Base-by-base conservation (phyloP, 2,888 invertebrate genomes). In the Hedya salicella region DNA sequence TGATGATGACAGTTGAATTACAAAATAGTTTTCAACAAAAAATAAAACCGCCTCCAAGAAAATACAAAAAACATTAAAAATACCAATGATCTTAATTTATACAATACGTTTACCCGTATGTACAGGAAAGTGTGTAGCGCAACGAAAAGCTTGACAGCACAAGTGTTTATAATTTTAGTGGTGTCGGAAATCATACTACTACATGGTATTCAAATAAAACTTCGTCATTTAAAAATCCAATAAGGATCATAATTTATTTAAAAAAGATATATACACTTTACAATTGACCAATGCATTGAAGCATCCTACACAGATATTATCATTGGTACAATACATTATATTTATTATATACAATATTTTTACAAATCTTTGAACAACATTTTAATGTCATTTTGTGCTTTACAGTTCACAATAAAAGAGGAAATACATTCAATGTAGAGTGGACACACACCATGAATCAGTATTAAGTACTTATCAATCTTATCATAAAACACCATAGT, bases 251-350 rank as follows among this genome's bases (percentile, higher is more conserved):
- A 85, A 89, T 91, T 91, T 90, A 91, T 90, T 91, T 84, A 86
- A 75, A 89, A 90, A 90, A 87, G 78, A 85, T 91, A 89, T 90
- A 83, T 91, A 91, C 91, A 91, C 87, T 91, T 88, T 91, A 91
- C 91, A 91, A 88, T 90, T 89, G 89, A 90, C 74, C 74, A 85
- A 88, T 86, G 87, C 88, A 72, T 80, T 75, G 79, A 79, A 76
- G 80, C 89, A 87, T 80, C 81, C 80, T 83, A 83, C 75, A 79
- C 78, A 82, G 80, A 78, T 75, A 82, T 78, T 78, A 75, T 85
- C 86, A 88, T 86, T 88, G 85, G 85, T 88, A 86, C 81, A 80
- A 81, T 79, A 89, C 87, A 76, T 88, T 87, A 46, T 57, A 57
- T 57, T 87, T 88, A 71, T 72, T 82, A 85, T 85, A 76, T 85